Conservation (phyloP, 2,888 invertebrate genomes). For the Synanthedon myopaeformis region DNA sequence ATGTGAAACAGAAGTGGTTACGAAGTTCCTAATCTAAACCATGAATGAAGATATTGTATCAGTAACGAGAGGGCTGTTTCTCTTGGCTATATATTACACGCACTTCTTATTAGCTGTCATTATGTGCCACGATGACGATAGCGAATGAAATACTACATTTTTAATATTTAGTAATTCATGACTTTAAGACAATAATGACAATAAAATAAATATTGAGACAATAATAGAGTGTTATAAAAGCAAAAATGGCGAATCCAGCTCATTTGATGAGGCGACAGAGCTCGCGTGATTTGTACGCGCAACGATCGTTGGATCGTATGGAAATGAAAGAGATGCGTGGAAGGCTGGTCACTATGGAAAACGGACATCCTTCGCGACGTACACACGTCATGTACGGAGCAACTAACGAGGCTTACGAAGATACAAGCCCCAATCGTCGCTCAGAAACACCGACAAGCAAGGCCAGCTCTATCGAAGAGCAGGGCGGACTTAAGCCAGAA, state of each 20-base stretch:
- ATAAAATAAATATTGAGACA: constrained; percentile 15
- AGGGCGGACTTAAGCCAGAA: constrained; percentile 75
- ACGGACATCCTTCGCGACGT: constrained; percentile 63
- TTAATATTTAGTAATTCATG: not conserved
- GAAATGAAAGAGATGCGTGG: constrained; percentile 90
- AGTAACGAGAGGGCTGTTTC: constrained; percentile 19
- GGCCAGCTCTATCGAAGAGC: constrained; percentile 74
- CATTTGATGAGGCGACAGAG: constrained; percentile 90
- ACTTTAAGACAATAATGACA: constrained; percentile 16
- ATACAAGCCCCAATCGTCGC: constrained; percentile 54
- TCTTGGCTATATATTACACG: constrained; percentile 11
- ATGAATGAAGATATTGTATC: constrained; percentile 15
- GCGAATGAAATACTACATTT: constrained; percentile 28
- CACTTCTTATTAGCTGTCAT: constrained; percentile 38
- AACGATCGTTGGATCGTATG: constrained; percentile 84
- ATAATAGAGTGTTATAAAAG: constrained; percentile 6
- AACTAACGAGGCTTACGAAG: constrained; percentile 84
- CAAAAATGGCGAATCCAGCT: constrained; percentile 88
- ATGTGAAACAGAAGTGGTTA: not conserved
- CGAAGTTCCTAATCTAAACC: constrained; percentile 28
- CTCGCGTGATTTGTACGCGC: constrained; percentile 84
- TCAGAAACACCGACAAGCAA: constrained; percentile 69
- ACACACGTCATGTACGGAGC: constrained; percentile 81
- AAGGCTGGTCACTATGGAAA: constrained; percentile 80
- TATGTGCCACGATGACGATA: constrained; percentile 53